Evolutionary conservation across 2,113 vertebrate genomes (phyloP).

Genomic region (Oryzias melastigma): DNA sequence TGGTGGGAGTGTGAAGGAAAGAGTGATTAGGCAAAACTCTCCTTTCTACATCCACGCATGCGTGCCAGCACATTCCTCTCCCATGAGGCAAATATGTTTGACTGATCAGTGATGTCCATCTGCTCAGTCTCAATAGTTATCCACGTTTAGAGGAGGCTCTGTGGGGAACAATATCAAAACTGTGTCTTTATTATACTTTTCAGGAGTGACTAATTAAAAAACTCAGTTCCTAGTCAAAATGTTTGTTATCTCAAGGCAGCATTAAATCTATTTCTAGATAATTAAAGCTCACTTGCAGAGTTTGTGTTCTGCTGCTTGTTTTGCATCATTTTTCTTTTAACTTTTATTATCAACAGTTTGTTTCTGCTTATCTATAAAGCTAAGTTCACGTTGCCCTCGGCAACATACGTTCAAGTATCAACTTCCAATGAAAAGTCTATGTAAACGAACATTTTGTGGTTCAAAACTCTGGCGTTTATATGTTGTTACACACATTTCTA

Average conservation of each 20-base stretch:
- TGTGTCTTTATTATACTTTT: too few relatives aligned
- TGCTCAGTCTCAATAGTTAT: conserved; percentile 11
- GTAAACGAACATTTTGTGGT: too few relatives aligned
- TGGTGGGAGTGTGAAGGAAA: conserved; percentile 14
- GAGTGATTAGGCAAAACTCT: conserved; percentile 7
- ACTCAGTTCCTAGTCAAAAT: not conserved
- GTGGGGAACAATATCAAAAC: not conserved
- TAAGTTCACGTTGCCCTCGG: too few relatives aligned
- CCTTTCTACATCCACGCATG: not conserved
- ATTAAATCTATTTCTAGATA: not conserved
- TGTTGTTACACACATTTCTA: too few relatives aligned
- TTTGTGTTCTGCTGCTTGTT: not conserved
- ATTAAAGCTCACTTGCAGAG: not conserved
- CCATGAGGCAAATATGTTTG: conserved; percentile 23
- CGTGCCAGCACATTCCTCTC: conserved; percentile 4
- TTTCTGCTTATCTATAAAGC: not conserved
- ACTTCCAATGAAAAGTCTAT: too few relatives aligned
- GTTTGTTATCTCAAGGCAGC: not conserved
- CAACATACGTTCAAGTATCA: too few relatives aligned
- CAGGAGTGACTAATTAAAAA: too few relatives aligned
- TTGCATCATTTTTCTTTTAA: not conserved
- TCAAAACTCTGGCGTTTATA: too few relatives aligned
- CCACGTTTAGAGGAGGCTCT: not conserved
- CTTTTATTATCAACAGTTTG: not conserved
- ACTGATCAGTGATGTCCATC: conserved; percentile 24